Percentiles rank a stretch among this genome's conserved stretches.
phyloP scores from a whole-genome alignment of 2,113 vertebrate genomes.

The Thunnus thynnus region DNA sequence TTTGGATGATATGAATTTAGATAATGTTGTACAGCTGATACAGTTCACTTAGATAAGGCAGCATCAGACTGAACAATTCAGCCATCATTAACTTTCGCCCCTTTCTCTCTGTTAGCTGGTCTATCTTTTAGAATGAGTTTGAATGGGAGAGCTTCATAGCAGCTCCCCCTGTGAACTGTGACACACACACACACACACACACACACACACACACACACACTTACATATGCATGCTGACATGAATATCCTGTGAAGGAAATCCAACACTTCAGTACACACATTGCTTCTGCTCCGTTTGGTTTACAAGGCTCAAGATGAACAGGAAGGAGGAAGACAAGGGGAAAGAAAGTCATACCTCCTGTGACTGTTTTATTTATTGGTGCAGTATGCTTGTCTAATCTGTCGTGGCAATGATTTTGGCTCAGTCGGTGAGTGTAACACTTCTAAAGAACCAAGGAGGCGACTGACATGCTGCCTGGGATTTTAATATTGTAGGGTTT shows the following conservation, averaged over 20 bases:
- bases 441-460: neutral
- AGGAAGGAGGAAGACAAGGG: neutral
- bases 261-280: neutral
- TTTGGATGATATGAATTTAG: no score
- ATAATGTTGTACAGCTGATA: no score
- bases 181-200: conserved; percentile 1
- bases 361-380: neutral
- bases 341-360: neutral
- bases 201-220: no score
- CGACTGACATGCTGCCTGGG: neutral
- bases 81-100: neutral
- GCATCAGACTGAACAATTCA: neutral
- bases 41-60: neutral
- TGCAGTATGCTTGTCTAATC: conserved; percentile 4
- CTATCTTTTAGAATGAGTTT: neutral
- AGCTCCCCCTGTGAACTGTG: neutral
- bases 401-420: neutral
- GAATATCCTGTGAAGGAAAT: neutral
- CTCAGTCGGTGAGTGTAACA: neutral
- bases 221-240: neutral
- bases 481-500: neutral
- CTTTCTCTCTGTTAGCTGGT: neutral
- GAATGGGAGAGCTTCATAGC: neutral
- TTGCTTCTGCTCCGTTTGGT: neutral
- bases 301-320: conserved; percentile 5